phyloP scores from a whole-genome alignment of 1,140 invertebrate genomes.

The Xylocopa sonorina region DNA sequence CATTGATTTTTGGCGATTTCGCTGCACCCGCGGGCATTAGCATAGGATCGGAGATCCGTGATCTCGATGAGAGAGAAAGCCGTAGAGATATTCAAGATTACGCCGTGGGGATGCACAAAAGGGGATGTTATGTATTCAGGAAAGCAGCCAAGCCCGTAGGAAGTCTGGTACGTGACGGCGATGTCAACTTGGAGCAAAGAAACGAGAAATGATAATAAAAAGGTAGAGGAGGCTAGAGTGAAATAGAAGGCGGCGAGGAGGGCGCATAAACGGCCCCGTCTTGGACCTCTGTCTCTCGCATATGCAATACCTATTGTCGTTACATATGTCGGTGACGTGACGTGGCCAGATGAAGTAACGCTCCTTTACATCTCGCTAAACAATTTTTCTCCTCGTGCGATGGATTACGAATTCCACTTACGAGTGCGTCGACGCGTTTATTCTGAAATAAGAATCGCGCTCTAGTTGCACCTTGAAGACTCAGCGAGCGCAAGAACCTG shows the following conservation, averaged over 20 bases:
- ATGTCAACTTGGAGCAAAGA: conserved; percentile 71
- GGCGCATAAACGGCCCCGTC: conserved; percentile 8
- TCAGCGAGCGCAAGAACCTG: too few species aligned
- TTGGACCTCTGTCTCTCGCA: conserved; percentile 61
- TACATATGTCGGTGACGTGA: neutral
- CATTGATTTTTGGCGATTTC: neutral
- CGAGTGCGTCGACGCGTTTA: too few species aligned
- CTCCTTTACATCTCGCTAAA: neutral
- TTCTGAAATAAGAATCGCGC: too few species aligned
- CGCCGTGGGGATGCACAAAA: conserved; percentile 17
- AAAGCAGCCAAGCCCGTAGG: conserved; percentile 65
- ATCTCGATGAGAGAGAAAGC: conserved; percentile 23
- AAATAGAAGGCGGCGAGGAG: conserved; percentile 15
- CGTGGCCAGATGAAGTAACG: too few species aligned
- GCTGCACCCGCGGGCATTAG: neutral
- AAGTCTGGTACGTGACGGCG: conserved; percentile 76
- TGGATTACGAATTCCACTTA: too few species aligned
- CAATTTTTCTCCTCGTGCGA: neutral
- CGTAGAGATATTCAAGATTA: conserved; percentile 27
- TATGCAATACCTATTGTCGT: conserved; percentile 57
- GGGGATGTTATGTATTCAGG: conserved; percentile 64
- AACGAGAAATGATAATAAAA: conserved; percentile 71
- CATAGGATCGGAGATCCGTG: neutral
- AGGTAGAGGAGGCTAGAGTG: conserved; percentile 16
- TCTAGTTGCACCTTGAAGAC: too few species aligned